Percentiles rank a stretch among this genome's conserved stretches.
phyloP scores from a whole-genome alignment of 2,888 invertebrate species.

The Oscheius sp. region DNA sequence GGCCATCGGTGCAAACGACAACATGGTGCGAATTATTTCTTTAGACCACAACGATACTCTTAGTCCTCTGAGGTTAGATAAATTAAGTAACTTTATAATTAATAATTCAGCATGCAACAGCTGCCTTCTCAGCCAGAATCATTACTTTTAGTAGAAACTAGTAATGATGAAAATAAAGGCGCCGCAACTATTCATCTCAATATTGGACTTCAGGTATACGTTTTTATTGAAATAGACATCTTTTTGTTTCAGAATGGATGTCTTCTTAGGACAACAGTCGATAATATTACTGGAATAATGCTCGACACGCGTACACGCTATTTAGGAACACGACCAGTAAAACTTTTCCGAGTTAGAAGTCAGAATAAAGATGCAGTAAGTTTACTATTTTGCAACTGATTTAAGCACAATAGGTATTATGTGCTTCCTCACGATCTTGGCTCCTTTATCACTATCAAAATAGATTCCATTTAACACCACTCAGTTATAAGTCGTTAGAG shows the following conservation, averaged over 20 bases:
- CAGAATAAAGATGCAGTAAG: slow-evolving; percentile 90
- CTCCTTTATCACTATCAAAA: slow-evolving; percentile 97
- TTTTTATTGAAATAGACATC: slow-evolving; percentile 4
- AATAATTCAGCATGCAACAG: slow-evolving; percentile 73
- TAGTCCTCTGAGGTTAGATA: slow-evolving; percentile 77
- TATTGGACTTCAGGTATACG: slow-evolving; percentile 82
- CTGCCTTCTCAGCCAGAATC: slow-evolving; percentile 95
- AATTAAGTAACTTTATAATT: background rate
- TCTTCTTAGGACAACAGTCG: slow-evolving; percentile 88
- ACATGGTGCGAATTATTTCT: slow-evolving; percentile 95
- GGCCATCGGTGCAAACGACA: slow-evolving; percentile 80
- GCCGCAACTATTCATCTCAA: slow-evolving; percentile 76
- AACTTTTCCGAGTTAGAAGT: slow-evolving; percentile 92
- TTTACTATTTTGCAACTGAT: slow-evolving; percentile 44
- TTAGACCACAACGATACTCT: slow-evolving; percentile 92
- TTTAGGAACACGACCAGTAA: slow-evolving; percentile 92
- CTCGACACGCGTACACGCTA: slow-evolving; percentile 97
- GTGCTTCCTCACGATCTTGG: slow-evolving; percentile 97
- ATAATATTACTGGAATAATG: slow-evolving; percentile 93
- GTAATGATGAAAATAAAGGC: slow-evolving; percentile 61
- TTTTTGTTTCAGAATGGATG: slow-evolving; percentile 82
- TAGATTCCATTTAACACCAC: slow-evolving; percentile 75
- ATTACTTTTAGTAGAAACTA: slow-evolving; percentile 87
- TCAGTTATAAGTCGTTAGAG: slow-evolving; percentile 85
- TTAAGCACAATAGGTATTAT: slow-evolving; percentile 77